Conservation (phyloP, 2,888 invertebrate genomes). For the Mythimna albipuncta region DNA sequence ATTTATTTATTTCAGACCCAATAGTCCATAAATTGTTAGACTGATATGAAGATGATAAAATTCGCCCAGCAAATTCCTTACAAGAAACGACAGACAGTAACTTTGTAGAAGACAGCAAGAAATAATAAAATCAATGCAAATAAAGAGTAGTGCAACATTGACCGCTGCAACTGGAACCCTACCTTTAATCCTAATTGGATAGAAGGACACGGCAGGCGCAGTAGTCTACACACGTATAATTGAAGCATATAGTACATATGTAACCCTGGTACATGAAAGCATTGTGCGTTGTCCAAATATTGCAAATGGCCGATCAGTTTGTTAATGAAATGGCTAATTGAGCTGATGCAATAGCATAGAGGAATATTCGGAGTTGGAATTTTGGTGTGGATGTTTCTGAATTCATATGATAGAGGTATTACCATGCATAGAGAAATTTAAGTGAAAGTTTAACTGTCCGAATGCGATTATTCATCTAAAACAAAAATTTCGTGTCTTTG, state of each 20-base stretch:
- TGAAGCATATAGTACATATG: conserved; percentile 69
- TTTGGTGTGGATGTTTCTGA: neutral
- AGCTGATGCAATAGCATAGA: conserved; percentile 36
- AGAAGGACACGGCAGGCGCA: conserved; percentile 78
- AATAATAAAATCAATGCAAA: no score
- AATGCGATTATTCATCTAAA: no score
- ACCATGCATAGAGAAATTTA: no score
- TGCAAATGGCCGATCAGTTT: conserved; percentile 41
- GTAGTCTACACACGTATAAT: conserved; percentile 80
- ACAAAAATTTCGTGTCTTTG: no score
- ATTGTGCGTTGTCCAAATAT: conserved; percentile 60
- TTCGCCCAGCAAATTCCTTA: no score
- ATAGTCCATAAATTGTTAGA: no score
- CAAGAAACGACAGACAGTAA: no score
- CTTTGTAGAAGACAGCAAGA: no score
- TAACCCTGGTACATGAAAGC: conserved; percentile 42
- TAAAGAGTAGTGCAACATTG: neutral
- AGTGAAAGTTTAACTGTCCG: no score
- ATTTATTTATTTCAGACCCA: no score
- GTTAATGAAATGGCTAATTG: conserved; percentile 51
- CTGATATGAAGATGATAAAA: no score
- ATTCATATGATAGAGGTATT: neutral
- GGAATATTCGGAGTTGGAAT: conserved; percentile 1
- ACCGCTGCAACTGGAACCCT: conserved; percentile 65
- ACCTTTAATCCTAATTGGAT: conserved; percentile 86